Evolutionary conservation across 2,113 vertebrate genomes (phyloP), one percentile per base, ranked within the genome.

Genomic region (Semnopithecus entellus): DNA sequence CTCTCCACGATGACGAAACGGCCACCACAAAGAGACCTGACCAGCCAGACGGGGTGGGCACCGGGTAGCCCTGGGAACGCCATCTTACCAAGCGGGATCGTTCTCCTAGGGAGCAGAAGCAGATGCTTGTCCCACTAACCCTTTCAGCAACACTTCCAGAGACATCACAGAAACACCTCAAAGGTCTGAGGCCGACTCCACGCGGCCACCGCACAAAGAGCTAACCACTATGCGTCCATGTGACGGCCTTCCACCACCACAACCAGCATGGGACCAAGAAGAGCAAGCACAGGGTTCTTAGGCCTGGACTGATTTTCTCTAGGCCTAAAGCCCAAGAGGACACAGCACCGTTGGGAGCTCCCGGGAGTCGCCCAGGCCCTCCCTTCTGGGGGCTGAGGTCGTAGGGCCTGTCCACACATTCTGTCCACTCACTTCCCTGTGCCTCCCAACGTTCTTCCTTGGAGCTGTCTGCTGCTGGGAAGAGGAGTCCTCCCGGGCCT

Each of bases 251-350:
- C 35, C 2, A 32, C 14, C n/a, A 50, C 75, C n/a, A 59, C 13
- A 68, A 27, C 10, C 11, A 48, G 14, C 23, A 16, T 0, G 1
- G 27, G 9, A 23, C 48, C 14, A 27, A 3, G 48, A 30, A 27
- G 1, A 32, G 17, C 55, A 86, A 32, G 12, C 55, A 12, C 35
- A n/a, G 20, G 30, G 2, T 25, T 8, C 32, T 30, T 14, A 78
- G 45, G 76, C 32, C 50, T 61, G 48, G 6, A 61, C 82, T 95
- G 23, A 72, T 17, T 32, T 89, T 73, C 64, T 90, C 64, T 2
- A 8, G 30, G 68, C 52, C 70, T n/a, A 45, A 38, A 45, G 45
- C 61, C 73, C 5, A 10, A 7, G 5, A 73, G 27, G 23, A 17
- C n/a, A 50, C 14, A 61, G 72, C 6, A n/a, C 32, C 32, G 25